Conservation (phyloP, 2,797 vertebrate genomes). For the Rhadinocentrus ornatus region DNA sequence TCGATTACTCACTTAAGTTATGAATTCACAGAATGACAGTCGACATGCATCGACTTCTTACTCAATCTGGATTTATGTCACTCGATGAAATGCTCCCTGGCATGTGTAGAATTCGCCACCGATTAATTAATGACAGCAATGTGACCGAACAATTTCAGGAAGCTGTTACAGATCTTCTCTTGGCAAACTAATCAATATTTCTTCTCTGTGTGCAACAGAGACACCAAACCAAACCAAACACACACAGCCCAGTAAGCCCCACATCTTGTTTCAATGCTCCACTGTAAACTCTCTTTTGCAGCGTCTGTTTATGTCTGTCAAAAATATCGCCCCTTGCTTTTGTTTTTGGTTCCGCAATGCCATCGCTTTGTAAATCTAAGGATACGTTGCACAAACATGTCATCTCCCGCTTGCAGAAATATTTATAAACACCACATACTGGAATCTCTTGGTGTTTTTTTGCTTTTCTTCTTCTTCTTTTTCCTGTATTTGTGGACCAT, state of each 20-base stretch:
- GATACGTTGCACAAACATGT: slow-evolving; percentile 82
- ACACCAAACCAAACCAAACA: slow-evolving; percentile 47
- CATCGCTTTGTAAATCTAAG: slow-evolving; percentile 79
- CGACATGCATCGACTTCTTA: slow-evolving; percentile 25
- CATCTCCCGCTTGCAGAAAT: slow-evolving; percentile 71
- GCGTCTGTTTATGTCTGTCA: slow-evolving; percentile 81
- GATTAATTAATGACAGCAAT: slow-evolving; percentile 63
- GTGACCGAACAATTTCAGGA: slow-evolving; percentile 62
- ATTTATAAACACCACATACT: slow-evolving; percentile 76
- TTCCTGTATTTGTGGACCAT: slow-evolving; percentile 45
- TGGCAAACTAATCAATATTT: slow-evolving; percentile 67
- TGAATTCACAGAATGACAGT: slow-evolving; percentile 19
- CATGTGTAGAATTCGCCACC: slow-evolving; percentile 34
- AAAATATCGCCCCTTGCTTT: slow-evolving; percentile 76
- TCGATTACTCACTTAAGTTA: slow-evolving; percentile 15
- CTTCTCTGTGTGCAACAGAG: slow-evolving; percentile 42
- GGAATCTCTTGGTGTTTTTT: slow-evolving; percentile 58
- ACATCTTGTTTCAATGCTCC: slow-evolving; percentile 80
- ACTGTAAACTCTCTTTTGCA: slow-evolving; percentile 74
- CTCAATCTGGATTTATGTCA: slow-evolving; percentile 47
- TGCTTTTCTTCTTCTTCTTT: neutral
- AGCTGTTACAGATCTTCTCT: slow-evolving; percentile 60
- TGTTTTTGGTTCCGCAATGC: slow-evolving; percentile 72
- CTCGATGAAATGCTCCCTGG: slow-evolving; percentile 32
- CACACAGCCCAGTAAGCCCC: slow-evolving; percentile 56